Evolutionary conservation across 2,113 vertebrate genomes (phyloP), one percentile per base, ranked within the genome.

Genomic region (Triplophysa siluroides): DNA sequence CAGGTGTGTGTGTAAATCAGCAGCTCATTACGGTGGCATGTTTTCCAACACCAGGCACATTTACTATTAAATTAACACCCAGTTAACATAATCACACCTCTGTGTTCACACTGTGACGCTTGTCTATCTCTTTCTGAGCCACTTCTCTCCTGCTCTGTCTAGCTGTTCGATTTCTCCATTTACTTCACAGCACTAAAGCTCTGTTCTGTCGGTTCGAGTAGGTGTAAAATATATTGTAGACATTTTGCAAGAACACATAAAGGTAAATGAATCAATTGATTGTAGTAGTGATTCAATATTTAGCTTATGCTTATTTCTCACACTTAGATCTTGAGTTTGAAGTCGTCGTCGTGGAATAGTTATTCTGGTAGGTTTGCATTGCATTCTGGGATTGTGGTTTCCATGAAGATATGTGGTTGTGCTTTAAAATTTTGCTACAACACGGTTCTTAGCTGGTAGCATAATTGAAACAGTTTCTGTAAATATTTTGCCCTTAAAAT

Each of bases 31-130:
- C 76, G 41, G 50, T 52, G 60, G 67, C 66, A 69, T 82, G 80
- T 77, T 61, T 75, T 65, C 70, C 60, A 83, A 86, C 79, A 69
- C 67, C 14, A 47, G 52, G 29, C 65, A 52, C 9, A 45, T 66
- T 84, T 82, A 84, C 79, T 67, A 62, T 66, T 75, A 63, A 70
- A 85, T 90, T 88, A 88, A 75, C 85, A 90, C 84, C 79, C 76
- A 85, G 81, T 90, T 85, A 87, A 85, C 83, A 67, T 75, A 76
- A 47, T 82, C 58, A 73, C 80, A 81, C 78, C 43, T 78, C 71
- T 33, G 47, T 52, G 9, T 66, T 75, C 62, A 54, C 74, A 54
- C 74, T 65, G 45, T 77, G 26, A 29, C 58, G 10, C 72, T 63
- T 62, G 72, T 75, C 18, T 54, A 9, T 65, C 62, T 54, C 43